Evolutionary conservation across 2,888 invertebrate genomes (phyloP).

Genomic region (Charanyca ferruginea): DNA sequence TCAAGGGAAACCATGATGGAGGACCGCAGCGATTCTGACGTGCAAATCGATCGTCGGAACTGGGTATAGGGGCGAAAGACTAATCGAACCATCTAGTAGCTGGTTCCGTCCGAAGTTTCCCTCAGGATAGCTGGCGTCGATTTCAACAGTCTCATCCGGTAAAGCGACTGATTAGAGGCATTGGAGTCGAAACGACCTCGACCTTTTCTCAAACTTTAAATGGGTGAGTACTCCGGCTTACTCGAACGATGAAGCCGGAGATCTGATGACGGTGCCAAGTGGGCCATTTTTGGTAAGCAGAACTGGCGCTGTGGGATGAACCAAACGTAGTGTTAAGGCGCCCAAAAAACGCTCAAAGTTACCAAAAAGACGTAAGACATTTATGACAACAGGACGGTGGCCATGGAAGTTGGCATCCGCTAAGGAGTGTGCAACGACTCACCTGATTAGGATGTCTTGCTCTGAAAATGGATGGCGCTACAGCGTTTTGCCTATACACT

Average conservation of each 20-base stretch:
- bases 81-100: constrained; percentile 95
- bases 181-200: constrained; percentile 93
- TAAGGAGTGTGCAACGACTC: constrained; percentile 88
- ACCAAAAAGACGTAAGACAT: constrained; percentile 85
- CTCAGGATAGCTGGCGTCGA: constrained; percentile 93
- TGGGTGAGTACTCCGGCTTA: constrained; percentile 93
- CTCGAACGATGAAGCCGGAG: constrained; percentile 90
- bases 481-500: constrained; percentile 85
- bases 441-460: constrained; percentile 86
- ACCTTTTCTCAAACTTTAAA: constrained; percentile 95
- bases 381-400: constrained; percentile 40
- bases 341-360: constrained; percentile 90
- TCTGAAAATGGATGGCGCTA: constrained; percentile 93
- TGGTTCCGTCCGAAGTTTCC: constrained; percentile 95
- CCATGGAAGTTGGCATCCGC: constrained; percentile 54
- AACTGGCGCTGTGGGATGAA: constrained; percentile 96
- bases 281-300: constrained; percentile 95
- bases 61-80: constrained; percentile 94
- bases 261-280: constrained; percentile 92
- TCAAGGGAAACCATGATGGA: constrained; percentile 93
- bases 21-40: constrained; percentile 94
- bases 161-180: constrained; percentile 95
- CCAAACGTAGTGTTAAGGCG: constrained; percentile 93
- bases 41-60: constrained; percentile 95
- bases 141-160: constrained; percentile 92